A percentile compares a stretch with the other conserved stretches of the same genome.
Conservation (phyloP, 2,113 vertebrate species). For the Pithys albifrons region DNA sequence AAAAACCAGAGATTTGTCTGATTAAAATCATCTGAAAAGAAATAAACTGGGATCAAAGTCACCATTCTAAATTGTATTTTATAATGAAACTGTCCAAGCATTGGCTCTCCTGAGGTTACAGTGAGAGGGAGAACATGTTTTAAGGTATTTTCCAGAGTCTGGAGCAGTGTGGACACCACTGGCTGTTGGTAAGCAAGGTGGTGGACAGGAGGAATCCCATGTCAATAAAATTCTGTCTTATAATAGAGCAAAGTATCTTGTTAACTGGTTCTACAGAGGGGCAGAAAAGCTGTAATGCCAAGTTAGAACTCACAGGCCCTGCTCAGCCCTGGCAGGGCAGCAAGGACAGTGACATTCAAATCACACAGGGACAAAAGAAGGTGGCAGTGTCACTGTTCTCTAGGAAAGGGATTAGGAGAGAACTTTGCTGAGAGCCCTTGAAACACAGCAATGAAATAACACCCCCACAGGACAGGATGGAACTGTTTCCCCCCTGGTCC, state of each 20-base stretch:
- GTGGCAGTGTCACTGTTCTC: neutral
- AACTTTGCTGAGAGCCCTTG: neutral
- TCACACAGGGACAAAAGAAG: neutral
- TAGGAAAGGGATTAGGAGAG: neutral
- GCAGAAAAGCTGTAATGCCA: neutral
- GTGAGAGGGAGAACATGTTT: neutral
- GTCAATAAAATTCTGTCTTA: neutral
- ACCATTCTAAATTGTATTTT: neutral
- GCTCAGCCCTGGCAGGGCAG: neutral
- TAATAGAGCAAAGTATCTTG: neutral
- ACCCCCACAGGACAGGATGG: neutral
- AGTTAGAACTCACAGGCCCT: neutral
- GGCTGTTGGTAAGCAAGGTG: neutral
- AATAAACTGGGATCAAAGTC: neutral
- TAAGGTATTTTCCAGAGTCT: too few species aligned
- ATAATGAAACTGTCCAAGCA: too few species aligned
- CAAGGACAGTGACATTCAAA: neutral
- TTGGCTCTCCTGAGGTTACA: neutral
- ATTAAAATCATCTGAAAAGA: neutral
- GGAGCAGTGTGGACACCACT: neutral
- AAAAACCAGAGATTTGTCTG: neutral
- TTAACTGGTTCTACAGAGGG: neutral
- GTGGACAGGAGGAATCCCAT: neutral
- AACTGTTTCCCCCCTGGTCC: too few species aligned
- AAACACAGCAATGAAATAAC: neutral